Conservation (phyloP, 37 sponge, comb jelly and placozoan genomes). For the Aplysina aerophoba region DNA sequence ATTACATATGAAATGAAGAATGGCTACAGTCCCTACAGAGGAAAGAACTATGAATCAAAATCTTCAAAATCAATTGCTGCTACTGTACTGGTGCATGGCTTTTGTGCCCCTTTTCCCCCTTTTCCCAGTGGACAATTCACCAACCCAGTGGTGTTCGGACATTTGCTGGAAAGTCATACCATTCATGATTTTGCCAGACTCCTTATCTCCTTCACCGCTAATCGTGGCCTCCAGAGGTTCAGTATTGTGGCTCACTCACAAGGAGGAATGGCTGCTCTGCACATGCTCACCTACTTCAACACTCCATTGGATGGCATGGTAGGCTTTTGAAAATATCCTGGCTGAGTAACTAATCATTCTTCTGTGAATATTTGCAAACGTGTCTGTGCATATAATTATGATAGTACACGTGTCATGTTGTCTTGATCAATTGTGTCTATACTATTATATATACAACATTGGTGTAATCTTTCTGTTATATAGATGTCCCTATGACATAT, state of each 20-base stretch:
- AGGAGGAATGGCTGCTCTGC: slow-evolving; percentile 42
- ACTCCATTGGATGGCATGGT: slow-evolving; percentile 31
- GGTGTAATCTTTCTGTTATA: background rate
- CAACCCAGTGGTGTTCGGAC: background rate
- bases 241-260: slow-evolving; percentile 53
- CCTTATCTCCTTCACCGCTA: background rate
- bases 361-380: too few species aligned
- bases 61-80: background rate
- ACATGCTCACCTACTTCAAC: slow-evolving; percentile 24
- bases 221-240: background rate
- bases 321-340: too few species aligned
- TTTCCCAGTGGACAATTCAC: slow-evolving; percentile 31
- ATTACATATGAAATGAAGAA: slow-evolving; percentile 25
- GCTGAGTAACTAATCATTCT: background rate
- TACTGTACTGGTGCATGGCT: slow-evolving; percentile 40
- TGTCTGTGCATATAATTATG: too few species aligned
- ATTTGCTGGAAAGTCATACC: background rate
- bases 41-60: background rate
- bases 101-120: background rate
- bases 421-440: too few species aligned
- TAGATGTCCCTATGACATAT: background rate
- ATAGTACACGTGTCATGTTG: too few species aligned
- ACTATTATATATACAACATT: too few species aligned
- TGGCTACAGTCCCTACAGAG: slow-evolving; percentile 9
- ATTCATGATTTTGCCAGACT: slow-evolving; percentile 31